Conservation (phyloP, 1,140 invertebrate species). For the Nylanderia fulva region DNA sequence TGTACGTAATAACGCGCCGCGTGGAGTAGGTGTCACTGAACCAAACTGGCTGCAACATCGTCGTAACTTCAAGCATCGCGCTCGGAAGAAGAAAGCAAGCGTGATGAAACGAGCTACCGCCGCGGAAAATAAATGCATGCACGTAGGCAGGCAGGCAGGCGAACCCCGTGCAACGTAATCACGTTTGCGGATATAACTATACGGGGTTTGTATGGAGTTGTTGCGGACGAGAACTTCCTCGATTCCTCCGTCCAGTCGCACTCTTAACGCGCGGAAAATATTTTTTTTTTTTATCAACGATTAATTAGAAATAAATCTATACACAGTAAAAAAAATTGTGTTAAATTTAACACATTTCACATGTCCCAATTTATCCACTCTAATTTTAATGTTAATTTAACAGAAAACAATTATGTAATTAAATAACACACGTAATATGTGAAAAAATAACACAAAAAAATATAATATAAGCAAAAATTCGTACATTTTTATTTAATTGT, state of each 20-base stretch:
- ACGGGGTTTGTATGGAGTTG: neutral
- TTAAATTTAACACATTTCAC: too few relatives aligned
- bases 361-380: too few relatives aligned
- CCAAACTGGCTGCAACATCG: conserved; percentile 60
- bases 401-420: too few relatives aligned
- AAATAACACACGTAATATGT: too few relatives aligned
- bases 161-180: conserved; percentile 24
- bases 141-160: conserved; percentile 8
- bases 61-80: conserved; percentile 19
- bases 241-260: neutral
- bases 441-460: too few relatives aligned
- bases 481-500: too few relatives aligned
- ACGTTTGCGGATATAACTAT: conserved; percentile 36
- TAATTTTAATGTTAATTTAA: too few relatives aligned
- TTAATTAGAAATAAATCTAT: neutral
- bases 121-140: conserved; percentile 60
- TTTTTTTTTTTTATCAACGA: neutral
- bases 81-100: conserved; percentile 62
- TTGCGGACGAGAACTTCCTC: neutral
- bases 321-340: too few relatives aligned
- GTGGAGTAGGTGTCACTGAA: conserved; percentile 69
- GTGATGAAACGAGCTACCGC: conserved; percentile 63
- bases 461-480: too few relatives aligned
- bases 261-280: too few relatives aligned
- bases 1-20: conserved; percentile 62